phyloP scores from a whole-genome alignment of 2,113 vertebrate species.

The Ranitomeya imitator region DNA sequence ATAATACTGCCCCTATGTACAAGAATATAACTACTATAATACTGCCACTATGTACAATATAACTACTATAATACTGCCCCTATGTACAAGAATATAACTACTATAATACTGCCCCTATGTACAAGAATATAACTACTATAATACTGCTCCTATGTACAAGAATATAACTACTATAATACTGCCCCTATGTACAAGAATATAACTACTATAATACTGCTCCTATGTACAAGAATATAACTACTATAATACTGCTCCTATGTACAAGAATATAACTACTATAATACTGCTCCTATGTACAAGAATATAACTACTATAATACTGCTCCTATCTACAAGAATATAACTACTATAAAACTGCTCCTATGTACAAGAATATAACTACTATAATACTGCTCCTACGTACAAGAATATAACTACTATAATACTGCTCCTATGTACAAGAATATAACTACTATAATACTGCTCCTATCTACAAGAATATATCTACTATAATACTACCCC shows the following conservation, averaged over 20 bases:
- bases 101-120: neutral
- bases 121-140: no score
- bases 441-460: neutral
- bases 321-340: no score
- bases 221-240: neutral
- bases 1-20: neutral
- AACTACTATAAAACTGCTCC: no score
- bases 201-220: no score
- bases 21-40: neutral
- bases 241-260: neutral
- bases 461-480: no score
- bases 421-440: neutral
- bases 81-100: neutral
- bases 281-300: neutral
- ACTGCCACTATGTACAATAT: no score
- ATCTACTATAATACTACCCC: no score
- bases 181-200: no score
- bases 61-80: no score
- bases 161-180: neutral
- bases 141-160: neutral
- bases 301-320: neutral
- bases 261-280: no score
- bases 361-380: neutral
- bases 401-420: no score
- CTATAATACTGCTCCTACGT: neutral